Base-by-base conservation (phyloP, 2,888 invertebrate species). In the Chrysina gloriosa region DNA sequence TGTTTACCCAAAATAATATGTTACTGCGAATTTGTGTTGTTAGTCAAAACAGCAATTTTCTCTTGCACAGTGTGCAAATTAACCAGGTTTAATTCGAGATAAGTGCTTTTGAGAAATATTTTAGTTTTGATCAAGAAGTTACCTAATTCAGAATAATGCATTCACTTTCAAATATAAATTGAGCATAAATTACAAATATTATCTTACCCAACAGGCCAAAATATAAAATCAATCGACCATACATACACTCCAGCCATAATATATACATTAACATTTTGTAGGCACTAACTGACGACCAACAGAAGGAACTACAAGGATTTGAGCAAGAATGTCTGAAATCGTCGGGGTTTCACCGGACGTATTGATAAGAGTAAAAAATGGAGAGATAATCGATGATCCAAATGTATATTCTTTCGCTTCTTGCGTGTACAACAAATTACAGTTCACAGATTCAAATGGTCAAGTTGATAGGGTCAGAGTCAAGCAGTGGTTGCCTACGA, bases 381-480 rank as follows among this genome's bases (percentile, higher is more conserved):
- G 85, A 0, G 83, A 84, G 42, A 85, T 85, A 71, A 77, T 77
- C 0, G 83, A 86, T 0, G 85, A 85, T 54, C 83, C 83, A 3
- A 77, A 72, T 0, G 70, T 86, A 0, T 85, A 86, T 72, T 84
- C 84, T 47, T 85, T 85, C 70, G 77, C 82, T 0, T 76, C 84
- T 0, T 87, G 87, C 74, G 82, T 86, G 77, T 84, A 85, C 76
- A 77, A 84, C 64, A 85, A 84, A 68, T 76, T 84, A 0, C 84
- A 83, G 0, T 83, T 84, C 48, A 71, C 85, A n/a, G 84, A 85
- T 25, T 78, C 82, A 4, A 71, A 69, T 5, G 77, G 76, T 2
- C 70, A 73, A 3, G 25, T 76, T 2, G 70, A 75, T 6, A 65
- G 29, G 0, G 85, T 85, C 4, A 79, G 76, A 0, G 81, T 85